These are phyloP conservation scores for Hippoglossus hippoglossus DNA, from an alignment of 2,797 vertebrate species.

Conservation along the genomic window DNA sequence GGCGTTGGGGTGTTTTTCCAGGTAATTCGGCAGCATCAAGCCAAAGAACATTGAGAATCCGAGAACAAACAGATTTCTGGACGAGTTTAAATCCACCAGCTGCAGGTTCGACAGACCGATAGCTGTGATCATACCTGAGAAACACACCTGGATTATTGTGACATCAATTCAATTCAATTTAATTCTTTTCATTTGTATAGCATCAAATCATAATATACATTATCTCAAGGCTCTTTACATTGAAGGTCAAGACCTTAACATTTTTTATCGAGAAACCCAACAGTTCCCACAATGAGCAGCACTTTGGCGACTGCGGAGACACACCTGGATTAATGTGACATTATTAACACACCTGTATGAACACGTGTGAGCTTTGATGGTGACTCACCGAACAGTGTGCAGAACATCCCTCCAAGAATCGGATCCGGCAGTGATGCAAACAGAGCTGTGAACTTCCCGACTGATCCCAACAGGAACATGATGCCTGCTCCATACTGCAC, in stretches of 20 bases:
- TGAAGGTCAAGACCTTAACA: too few relatives aligned
- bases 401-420: slow-evolving; percentile 97
- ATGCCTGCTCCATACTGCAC: slow-evolving; percentile 94
- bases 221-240: too few relatives aligned
- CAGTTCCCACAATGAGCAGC: too few relatives aligned
- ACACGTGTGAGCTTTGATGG: fast-evolving
- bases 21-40: slow-evolving; percentile 90
- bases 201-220: too few relatives aligned
- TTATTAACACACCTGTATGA: neutral
- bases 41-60: slow-evolving; percentile 97
- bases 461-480: slow-evolving; percentile 93
- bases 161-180: too few relatives aligned
- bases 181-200: too few relatives aligned
- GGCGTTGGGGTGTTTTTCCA: slow-evolving; percentile 87
- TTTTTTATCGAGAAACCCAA: too few relatives aligned
- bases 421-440: slow-evolving; percentile 96
- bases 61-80: slow-evolving; percentile 95
- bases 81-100: slow-evolving; percentile 95
- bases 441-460: slow-evolving; percentile 95
- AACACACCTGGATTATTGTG: neutral
- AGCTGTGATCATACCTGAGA: slow-evolving; percentile 97
- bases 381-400: slow-evolving; percentile 92
- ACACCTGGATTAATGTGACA: neutral
- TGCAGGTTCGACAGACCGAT: slow-evolving; percentile 97
- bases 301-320: neutral